These are phyloP conservation scores for Salpingus planirostris DNA, from an alignment of 2,888 invertebrate genomes.

Conservation along the genomic window DNA sequence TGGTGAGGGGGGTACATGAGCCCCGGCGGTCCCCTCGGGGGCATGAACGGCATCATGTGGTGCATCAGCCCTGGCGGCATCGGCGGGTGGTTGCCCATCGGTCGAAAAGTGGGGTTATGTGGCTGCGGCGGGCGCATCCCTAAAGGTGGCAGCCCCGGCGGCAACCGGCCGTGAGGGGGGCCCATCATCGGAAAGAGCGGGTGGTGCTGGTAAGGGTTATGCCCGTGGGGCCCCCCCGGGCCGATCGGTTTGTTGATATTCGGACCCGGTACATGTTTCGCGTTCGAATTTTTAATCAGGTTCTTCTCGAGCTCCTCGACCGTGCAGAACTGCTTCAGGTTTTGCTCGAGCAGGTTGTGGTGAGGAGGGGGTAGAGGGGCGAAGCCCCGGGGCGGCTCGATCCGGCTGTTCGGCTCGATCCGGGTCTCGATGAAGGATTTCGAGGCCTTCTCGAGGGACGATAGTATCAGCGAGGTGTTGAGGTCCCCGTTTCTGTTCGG, in stretches of 20 bases:
- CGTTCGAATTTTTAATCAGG: constrained; percentile 44
- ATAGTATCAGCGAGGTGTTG: constrained; percentile 19
- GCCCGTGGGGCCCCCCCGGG: constrained; percentile 5
- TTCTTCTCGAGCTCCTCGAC: constrained; percentile 66
- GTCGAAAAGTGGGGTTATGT: constrained; percentile 8
- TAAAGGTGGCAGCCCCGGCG: constrained; percentile 27
- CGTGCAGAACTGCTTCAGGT: constrained; percentile 56
- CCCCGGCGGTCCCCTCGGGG: no score
- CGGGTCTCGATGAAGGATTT: constrained; percentile 28
- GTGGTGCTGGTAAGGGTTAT: constrained; percentile 7
- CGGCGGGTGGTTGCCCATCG: constrained; percentile 19
- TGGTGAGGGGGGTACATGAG: no score
- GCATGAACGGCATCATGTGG: constrained; percentile 30
- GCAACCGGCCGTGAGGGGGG: constrained; percentile 33
- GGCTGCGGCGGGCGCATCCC: constrained; percentile 24
- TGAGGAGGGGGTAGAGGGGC: constrained; percentile 5
- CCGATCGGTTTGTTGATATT: constrained; percentile 26
- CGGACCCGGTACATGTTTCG: no score
- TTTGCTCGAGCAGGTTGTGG: no score
- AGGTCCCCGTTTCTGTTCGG: constrained; percentile 27
- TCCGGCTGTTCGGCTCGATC: constrained; percentile 13
- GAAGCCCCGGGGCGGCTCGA: constrained; percentile 1
- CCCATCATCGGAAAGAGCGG: constrained; percentile 38
- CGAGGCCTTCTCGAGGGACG: constrained; percentile 28
- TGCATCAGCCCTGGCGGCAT: no score